Evolutionary conservation across 2,888 invertebrate species (phyloP), one percentile per base, ranked within the genome.

Genomic region (Brachynemurus nebulosus): DNA sequence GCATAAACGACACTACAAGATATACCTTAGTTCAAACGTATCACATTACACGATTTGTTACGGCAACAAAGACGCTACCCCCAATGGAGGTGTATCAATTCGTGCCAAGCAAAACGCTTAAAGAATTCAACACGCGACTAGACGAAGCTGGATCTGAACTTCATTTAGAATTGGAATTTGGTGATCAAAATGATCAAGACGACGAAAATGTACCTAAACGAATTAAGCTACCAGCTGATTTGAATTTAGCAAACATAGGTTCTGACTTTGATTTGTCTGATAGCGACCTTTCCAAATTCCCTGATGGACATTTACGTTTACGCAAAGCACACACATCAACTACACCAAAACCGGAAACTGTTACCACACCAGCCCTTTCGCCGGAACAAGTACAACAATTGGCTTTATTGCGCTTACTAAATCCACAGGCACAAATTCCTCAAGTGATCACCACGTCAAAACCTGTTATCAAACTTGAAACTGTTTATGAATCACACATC

Each of bases 101-200:
- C 56, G 82, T 83, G 43, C 88, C 88, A 0, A 84, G 84, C 55
- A 86, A 83, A 62, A 85, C 85, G 1, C 68, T 90, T 18, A 88
- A 88, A 56, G 90, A 91, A 61, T 89, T 90, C 61, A 89, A 89
- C 56, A 84, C 84, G 42, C 80, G 81, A 45, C 70, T 91, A 36
- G 89, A 90, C 56, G 90, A 89, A 62, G 89, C 90, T 11, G 90
- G 90, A 3, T 86, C 88, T 2, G 88, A 89, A 63, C 63, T 90
- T 16, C 85, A 88, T 59, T 65, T 89, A 35, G 90, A 90, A 57
- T 69, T 89, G 40, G 89, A 90, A 55, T 86, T 88, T 52, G 86
- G 85, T 1, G 88, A 88, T 54, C 79, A 82, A 48, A 80, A 80
- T 53, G 80, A 82, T 51, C 61, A 62, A 38, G 66, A 69, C 20